Evolutionary conservation across 2,797 vertebrate species (phyloP).

Genomic region (Hoplostethus atlanticus): DNA sequence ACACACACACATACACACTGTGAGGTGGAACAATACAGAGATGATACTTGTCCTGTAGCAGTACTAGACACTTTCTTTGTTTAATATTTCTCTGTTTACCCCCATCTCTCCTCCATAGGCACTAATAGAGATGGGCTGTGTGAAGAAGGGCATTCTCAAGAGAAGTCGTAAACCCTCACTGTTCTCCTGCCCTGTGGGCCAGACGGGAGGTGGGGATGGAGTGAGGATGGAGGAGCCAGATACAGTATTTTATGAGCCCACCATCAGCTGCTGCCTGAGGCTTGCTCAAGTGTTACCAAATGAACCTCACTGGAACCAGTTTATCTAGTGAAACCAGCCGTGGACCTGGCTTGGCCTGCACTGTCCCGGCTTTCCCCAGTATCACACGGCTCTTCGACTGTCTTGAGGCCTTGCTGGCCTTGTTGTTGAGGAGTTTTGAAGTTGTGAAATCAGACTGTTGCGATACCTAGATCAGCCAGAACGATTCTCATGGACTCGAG

Average conservation of each 20-base stretch:
- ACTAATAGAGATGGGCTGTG: slow-evolving; percentile 88
- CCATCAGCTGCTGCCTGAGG: slow-evolving; percentile 89
- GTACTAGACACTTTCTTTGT: too few species aligned
- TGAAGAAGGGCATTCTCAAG: slow-evolving; percentile 81
- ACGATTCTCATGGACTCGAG: neutral
- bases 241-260: slow-evolving; percentile 89
- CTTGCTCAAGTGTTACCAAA: slow-evolving; percentile 89
- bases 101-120: slow-evolving; percentile 77
- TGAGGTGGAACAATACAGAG: neutral
- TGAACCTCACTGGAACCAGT: slow-evolving; percentile 92
- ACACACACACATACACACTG: neutral
- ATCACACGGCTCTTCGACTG: neutral
- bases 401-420: too few species aligned
- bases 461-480: neutral
- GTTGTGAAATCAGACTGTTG: too few species aligned
- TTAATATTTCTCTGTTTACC: neutral
- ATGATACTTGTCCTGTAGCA: neutral
- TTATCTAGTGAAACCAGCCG: slow-evolving; percentile 59
- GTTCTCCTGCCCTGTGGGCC: slow-evolving; percentile 74
- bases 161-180: slow-evolving; percentile 78
- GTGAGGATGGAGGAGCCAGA: slow-evolving; percentile 50
- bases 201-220: rapidly evolving
- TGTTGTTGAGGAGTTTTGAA: neutral
- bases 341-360: too few species aligned
- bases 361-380: neutral